These are phyloP conservation scores for Brachionus angularis DNA, from an alignment of 1,140 invertebrate genomes.

Conservation along the genomic window DNA sequence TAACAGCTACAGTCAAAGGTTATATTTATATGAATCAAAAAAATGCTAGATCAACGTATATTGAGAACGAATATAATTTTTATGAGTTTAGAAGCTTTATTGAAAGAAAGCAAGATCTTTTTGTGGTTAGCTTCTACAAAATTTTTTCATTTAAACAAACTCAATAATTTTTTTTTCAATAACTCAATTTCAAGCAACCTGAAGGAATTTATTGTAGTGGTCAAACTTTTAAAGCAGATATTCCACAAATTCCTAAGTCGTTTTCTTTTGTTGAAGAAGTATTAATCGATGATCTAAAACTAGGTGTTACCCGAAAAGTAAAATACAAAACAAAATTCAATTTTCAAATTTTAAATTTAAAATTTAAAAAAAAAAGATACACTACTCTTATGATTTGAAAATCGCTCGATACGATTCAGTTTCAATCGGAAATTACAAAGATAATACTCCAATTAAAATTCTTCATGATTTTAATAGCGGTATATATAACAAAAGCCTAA, in stretches of 20 bases:
- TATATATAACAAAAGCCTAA: neutral
- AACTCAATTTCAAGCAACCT: conserved; percentile 18
- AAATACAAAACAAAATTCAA: too few relatives aligned
- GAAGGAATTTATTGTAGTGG: conserved; percentile 15
- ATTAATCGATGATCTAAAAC: neutral
- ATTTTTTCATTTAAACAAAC: neutral
- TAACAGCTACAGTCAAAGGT: conserved; percentile 1
- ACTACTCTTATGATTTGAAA: conserved; percentile 39
- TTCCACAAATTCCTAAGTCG: conserved; percentile 11
- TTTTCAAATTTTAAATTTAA: too few relatives aligned
- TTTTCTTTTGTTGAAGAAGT: conserved; percentile 36
- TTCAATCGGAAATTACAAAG: neutral
- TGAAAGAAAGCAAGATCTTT: conserved; percentile 21
- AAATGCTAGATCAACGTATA: neutral
- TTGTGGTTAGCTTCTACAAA: conserved; percentile 11
- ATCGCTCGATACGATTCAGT: neutral
- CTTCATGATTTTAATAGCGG: conserved; percentile 41
- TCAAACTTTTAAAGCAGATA: conserved; percentile 25
- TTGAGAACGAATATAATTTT: conserved; percentile 28
- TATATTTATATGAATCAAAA: neutral
- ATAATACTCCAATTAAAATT: conserved; percentile 28
- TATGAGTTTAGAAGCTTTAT: conserved; percentile 29
- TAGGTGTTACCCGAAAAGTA: neutral
- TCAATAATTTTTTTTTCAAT: neutral
- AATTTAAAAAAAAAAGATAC: neutral